Conservation (phyloP, 2,113 vertebrate species). For the Microcebus tavaratra region DNA sequence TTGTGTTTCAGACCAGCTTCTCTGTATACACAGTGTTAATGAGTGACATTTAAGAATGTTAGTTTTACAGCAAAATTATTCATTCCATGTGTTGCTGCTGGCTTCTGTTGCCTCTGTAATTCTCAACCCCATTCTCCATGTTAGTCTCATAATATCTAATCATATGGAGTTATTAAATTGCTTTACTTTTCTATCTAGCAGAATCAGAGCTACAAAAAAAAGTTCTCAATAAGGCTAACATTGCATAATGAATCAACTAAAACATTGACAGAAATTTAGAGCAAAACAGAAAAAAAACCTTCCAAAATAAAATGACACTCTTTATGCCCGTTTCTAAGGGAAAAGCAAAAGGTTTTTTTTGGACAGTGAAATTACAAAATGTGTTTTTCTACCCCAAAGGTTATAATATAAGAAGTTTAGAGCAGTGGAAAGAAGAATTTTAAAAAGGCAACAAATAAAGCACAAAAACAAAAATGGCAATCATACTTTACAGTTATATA, state of each 20-base stretch:
- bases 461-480: conserved; percentile 9
- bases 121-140: conserved; percentile 26
- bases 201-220: conserved; percentile 40
- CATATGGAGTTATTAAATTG: conserved; percentile 17
- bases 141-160: conserved; percentile 52
- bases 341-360: conserved; percentile 46
- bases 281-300: background rate
- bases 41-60: conserved; percentile 39
- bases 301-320: conserved; percentile 12
- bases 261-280: background rate
- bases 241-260: conserved; percentile 14
- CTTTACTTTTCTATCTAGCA: conserved; percentile 46
- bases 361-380: background rate
- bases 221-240: background rate
- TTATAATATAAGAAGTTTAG: conserved; percentile 1
- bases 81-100: background rate
- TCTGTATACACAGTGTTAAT: background rate
- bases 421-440: background rate
- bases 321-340: background rate
- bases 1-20: conserved; percentile 30
- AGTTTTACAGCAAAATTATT: conserved; percentile 27
- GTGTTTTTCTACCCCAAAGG: background rate
- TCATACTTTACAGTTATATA: conserved; percentile 34
- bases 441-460: background rate
- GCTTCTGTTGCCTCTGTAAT: background rate